Percentiles rank a stretch among this genome's conserved stretches.
Conservation (phyloP, 1,140 invertebrate species). For the Oscheius sp. region DNA sequence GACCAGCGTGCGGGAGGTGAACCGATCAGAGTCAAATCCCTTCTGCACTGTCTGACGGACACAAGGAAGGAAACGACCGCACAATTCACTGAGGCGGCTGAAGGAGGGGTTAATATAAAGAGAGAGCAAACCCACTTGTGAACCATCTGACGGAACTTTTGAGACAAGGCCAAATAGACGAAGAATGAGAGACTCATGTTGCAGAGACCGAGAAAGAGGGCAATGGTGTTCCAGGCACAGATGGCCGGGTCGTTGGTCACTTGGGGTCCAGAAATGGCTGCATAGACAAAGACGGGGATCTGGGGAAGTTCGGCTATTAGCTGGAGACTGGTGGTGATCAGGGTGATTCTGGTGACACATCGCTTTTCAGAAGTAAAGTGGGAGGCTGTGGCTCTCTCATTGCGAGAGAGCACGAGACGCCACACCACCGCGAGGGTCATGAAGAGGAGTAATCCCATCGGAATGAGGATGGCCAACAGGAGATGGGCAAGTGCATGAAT, state of each 20-base stretch:
- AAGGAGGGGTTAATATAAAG: background rate
- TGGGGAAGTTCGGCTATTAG: constrained; percentile 46
- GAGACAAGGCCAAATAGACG: constrained; percentile 52
- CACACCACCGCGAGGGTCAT: constrained; percentile 52
- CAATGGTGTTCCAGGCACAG: constrained; percentile 52
- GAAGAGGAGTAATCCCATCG: constrained; percentile 48
- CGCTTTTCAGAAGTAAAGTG: constrained; percentile 50
- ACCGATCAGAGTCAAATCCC: background rate
- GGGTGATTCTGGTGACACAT: constrained; percentile 52
- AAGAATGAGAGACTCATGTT: constrained; percentile 56
- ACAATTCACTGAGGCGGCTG: background rate
- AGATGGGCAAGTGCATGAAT: constrained; percentile 50
- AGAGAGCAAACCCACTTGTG: constrained; percentile 8
- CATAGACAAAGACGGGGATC: constrained; percentile 49
- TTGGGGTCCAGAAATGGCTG: constrained; percentile 41
- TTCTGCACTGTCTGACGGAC: background rate
- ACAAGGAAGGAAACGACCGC: background rate
- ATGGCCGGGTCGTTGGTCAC: constrained; percentile 38
- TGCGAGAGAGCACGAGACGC: constrained; percentile 37
- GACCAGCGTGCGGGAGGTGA: background rate
- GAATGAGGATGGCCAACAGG: constrained; percentile 51
- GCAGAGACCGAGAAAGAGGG: constrained; percentile 50
- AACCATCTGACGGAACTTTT: constrained; percentile 46
- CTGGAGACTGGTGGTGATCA: constrained; percentile 51
- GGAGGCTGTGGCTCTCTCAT: constrained; percentile 2